These are phyloP conservation scores for Achroia grisella DNA, from an alignment of 1,140 invertebrate genomes.

Conservation along the genomic window DNA sequence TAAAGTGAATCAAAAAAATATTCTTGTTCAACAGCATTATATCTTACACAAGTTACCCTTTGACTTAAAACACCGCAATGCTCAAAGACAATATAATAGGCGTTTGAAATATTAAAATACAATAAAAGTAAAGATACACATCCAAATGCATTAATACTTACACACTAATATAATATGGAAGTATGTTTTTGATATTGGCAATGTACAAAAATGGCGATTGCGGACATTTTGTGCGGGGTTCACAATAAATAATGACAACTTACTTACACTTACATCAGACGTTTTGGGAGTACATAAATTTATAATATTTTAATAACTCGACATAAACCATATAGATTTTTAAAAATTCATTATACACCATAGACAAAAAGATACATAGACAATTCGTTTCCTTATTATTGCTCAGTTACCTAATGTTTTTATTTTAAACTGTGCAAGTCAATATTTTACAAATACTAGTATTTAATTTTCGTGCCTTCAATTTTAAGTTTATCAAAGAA, in stretches of 20 bases:
- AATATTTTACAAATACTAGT: no score
- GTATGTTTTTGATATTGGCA: conserved; percentile 12
- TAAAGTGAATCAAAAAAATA: background rate
- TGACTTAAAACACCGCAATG: conserved; percentile 5
- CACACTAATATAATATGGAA: conserved; percentile 14
- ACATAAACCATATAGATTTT: background rate
- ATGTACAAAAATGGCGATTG: conserved; percentile 13
- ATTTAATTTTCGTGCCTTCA: no score
- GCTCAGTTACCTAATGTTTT: background rate
- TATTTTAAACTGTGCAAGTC: background rate
- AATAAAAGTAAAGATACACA: conserved; percentile 13
- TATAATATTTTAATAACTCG: background rate
- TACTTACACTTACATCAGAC: background rate
- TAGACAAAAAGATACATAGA: conserved; percentile 10
- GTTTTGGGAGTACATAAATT: no score
- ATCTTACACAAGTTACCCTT: conserved; percentile 10
- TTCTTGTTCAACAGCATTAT: background rate
- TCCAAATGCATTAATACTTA: conserved; percentile 20
- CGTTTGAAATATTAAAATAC: conserved; percentile 14
- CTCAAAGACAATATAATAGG: conserved; percentile 7
- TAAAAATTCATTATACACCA: conserved; percentile 1
- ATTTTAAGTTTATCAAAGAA: no score
- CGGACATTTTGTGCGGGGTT: conserved; percentile 8
- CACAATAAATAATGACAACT: background rate
- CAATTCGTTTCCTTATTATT: conserved; percentile 12